phyloP scores from a whole-genome alignment of 37 sponge, comb jelly and placozoan genomes.

The Haliclona indistincta region DNA sequence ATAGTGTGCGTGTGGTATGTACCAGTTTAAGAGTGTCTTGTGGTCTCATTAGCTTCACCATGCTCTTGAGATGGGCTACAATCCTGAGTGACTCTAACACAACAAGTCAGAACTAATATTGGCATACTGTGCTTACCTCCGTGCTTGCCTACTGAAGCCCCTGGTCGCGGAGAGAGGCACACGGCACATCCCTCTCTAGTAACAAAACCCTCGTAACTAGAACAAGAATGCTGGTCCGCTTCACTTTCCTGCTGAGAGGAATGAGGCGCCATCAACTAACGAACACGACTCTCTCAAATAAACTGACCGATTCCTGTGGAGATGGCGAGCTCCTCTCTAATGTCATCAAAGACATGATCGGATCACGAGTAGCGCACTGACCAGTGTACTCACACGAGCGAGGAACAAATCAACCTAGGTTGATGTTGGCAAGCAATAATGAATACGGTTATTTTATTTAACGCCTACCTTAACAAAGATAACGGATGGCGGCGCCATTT shows the following conservation, averaged over 20 bases:
- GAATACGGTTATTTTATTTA: too few relatives aligned
- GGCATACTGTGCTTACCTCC: constrained; percentile 24
- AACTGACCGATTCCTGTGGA: constrained; percentile 70
- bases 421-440: too few relatives aligned
- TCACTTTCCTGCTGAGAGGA: constrained; percentile 37
- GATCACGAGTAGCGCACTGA: too few relatives aligned
- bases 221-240: constrained; percentile 46
- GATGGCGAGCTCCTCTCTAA: constrained; percentile 80
- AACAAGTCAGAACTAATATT: neutral
- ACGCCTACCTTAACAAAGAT: too few relatives aligned
- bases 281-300: neutral
- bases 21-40: constrained; percentile 68
- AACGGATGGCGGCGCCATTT: too few relatives aligned
- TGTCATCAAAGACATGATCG: constrained; percentile 85
- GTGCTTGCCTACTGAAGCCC: constrained; percentile 48
- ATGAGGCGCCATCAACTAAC: neutral
- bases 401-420: too few relatives aligned
- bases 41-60: constrained; percentile 58
- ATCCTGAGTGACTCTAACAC: constrained; percentile 61
- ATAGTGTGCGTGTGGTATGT: neutral
- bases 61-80: constrained; percentile 53
- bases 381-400: too few relatives aligned
- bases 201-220: constrained; percentile 85
- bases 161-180: constrained; percentile 61
- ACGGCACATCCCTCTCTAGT: constrained; percentile 67